Evolutionary conservation across 2,797 vertebrate species (phyloP).

Genomic region (Takifugu ocellatus): DNA sequence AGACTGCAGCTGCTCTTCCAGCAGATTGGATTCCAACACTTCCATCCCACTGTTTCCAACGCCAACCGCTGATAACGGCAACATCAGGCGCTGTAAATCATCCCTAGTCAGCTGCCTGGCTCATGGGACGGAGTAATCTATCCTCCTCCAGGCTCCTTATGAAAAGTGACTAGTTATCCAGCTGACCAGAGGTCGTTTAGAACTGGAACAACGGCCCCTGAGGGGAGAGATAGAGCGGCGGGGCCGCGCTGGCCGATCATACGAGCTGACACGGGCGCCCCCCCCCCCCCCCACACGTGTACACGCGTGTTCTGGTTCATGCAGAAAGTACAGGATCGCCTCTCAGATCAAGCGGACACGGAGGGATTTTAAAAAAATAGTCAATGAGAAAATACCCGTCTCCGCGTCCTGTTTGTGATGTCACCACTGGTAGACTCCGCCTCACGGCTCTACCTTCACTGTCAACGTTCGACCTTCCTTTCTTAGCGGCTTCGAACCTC

Average conservation of each 20-base stretch:
- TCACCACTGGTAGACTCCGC: no score
- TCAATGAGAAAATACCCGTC: no score
- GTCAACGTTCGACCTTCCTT: no score
- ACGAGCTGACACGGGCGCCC: no score
- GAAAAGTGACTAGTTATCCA: constrained; percentile 48
- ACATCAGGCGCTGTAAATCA: constrained; percentile 58
- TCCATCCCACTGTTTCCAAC: constrained; percentile 51
- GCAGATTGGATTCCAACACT: constrained; percentile 66
- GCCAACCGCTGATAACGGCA: constrained; percentile 31
- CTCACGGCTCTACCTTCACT: no score
- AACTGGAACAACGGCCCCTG: constrained; percentile 21
- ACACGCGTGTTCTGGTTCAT: no score
- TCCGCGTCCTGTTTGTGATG: no score
- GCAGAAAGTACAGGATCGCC: no score
- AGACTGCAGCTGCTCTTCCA: constrained; percentile 69
- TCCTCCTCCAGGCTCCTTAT: constrained; percentile 36
- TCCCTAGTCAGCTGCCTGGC: constrained; percentile 45
- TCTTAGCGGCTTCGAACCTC: constrained; percentile 10
- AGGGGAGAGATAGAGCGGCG: constrained; percentile 5
- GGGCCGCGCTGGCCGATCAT: not conserved
- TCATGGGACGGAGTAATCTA: constrained; percentile 48
- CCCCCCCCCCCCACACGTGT: not conserved
- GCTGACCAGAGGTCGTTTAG: constrained; percentile 29
- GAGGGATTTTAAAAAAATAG: no score
- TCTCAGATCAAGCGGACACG: no score